Evolutionary conservation across 2,797 vertebrate genomes (phyloP), one percentile per base, ranked within the genome.

Genomic region (Triplophysa yarkandensis): DNA sequence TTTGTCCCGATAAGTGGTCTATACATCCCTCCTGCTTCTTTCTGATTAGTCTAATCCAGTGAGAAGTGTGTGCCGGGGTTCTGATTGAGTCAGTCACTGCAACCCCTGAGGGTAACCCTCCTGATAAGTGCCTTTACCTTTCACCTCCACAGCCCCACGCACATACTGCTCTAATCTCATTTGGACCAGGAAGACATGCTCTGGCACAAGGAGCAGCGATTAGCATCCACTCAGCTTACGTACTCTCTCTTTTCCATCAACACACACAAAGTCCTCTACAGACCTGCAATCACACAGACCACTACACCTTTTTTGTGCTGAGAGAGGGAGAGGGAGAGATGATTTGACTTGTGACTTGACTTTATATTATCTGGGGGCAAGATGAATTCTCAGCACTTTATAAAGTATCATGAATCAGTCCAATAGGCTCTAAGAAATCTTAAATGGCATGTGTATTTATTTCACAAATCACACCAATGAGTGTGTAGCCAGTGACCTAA

Each of bases 81-180:
- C 91, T 92, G 92, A 93, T 93, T 92, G 91, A 93, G 91, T 91
- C 89, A 92, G 90, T 86, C 87, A 83, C 77, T 58, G 76, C 82
- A 81, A 87, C 90, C 90, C 92, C 90, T 77, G 86, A 87, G 86
- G 87, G 89, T 81, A 88, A 85, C 86, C 89, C 86, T 90, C 81
- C 89, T 89, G 91, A 93, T 93, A 92, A 92, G 92, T 92, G 90
- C 89, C 90, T 92, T 93, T 93, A 93, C 92, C 92, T 93, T 93
- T 93, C 92, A 93, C 92, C 92, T 93, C 91, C 89, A 89, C 87
- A 91, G 90, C 89, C 88, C 89, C 89, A 88, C 86, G 82, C 89
- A 87, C 86, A 85, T 86, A 84, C 88, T 82, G 71, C 84, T 84
- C 88, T 91, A 91, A 92, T 92, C 92, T 91, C 91, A 90, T 91